phyloP scores from a whole-genome alignment of 2,113 vertebrate genomes.

The Porphyrio hochstetteri region DNA sequence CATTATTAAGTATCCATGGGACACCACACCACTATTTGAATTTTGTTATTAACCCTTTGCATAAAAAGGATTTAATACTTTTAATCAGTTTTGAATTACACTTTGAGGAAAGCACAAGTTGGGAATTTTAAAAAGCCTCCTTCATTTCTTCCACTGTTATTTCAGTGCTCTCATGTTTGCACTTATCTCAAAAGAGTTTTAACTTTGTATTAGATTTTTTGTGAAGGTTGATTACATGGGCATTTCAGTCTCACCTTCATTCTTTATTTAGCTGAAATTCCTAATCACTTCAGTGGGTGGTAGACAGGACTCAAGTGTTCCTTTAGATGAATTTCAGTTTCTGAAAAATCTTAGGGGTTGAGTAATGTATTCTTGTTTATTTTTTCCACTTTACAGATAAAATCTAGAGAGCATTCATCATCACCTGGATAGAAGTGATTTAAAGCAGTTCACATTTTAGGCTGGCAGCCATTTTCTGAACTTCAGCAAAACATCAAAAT shows the following conservation, averaged over 20 bases:
- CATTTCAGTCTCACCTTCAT: constrained; percentile 59
- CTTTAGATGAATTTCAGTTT: constrained; percentile 58
- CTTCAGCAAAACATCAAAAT: constrained; percentile 18
- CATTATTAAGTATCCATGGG: constrained; percentile 78
- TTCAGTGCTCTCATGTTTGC: constrained; percentile 45
- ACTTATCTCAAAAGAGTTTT: constrained; percentile 60
- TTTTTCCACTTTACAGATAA: constrained; percentile 48
- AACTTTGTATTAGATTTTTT: constrained; percentile 60
- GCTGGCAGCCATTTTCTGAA: constrained; percentile 36
- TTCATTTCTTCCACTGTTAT: constrained; percentile 44
- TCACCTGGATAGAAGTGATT: constrained; percentile 36
- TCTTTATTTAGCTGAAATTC: constrained; percentile 66
- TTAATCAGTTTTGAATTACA: constrained; percentile 75
- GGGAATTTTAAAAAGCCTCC: constrained; percentile 33
- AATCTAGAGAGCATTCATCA: constrained; percentile 43
- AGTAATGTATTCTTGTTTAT: constrained; percentile 60
- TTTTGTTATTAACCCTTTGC: constrained; percentile 75
- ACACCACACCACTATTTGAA: constrained; percentile 66
- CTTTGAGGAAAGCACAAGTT: constrained; percentile 49
- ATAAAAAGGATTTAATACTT: constrained; percentile 69
- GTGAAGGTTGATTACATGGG: constrained; percentile 59
- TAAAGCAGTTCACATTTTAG: constrained; percentile 29
- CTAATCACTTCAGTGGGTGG: constrained; percentile 63
- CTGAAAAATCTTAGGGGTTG: constrained; percentile 37
- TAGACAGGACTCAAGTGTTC: constrained; percentile 56